phyloP scores from a whole-genome alignment of 2,888 invertebrate species.

The Heteromyza rotundicornis region DNA sequence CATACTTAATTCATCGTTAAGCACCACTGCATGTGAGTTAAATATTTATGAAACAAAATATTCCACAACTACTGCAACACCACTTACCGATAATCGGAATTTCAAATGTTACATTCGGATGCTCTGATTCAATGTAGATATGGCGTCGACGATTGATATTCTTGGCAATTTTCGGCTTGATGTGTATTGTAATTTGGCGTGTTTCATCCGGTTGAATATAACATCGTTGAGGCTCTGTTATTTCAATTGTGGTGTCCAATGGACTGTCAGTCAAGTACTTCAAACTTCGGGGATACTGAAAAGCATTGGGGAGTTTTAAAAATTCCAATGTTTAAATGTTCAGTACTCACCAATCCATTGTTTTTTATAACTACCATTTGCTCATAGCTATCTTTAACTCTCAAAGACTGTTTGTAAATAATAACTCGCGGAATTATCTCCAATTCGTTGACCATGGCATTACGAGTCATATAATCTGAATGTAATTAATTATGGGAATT shows the following conservation, averaged over 20 bases:
- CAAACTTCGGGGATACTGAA: slow-evolving; percentile 44
- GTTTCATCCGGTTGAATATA: slow-evolving; percentile 42
- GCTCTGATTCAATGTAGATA: slow-evolving; percentile 42
- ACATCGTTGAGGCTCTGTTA: slow-evolving; percentile 28
- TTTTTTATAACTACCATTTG: slow-evolving; percentile 29
- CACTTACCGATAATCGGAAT: slow-evolving; percentile 48
- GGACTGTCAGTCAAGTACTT: slow-evolving; percentile 42
- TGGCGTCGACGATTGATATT: slow-evolving; percentile 43
- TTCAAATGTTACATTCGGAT: slow-evolving; percentile 49
- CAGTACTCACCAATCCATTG: slow-evolving; percentile 32
- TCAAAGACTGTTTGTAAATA: slow-evolving; percentile 26
- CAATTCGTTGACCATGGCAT: slow-evolving; percentile 24
- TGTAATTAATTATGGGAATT: no score
- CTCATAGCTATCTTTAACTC: slow-evolving; percentile 20
- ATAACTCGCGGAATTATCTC: slow-evolving; percentile 34
- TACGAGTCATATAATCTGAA: slow-evolving; percentile 26
- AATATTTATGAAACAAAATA: no score
- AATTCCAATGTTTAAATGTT: background rate
- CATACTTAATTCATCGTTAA: slow-evolving; percentile 16
- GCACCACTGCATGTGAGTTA: background rate
- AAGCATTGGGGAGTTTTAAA: slow-evolving; percentile 1
- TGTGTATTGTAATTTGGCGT: slow-evolving; percentile 35
- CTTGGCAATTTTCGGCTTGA: slow-evolving; percentile 25
- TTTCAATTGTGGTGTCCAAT: slow-evolving; percentile 32
- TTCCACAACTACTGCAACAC: no score